Evolutionary conservation across 64 coral and sea anemone species (phyloP).

Genomic region (Exaiptasia diaphana): DNA sequence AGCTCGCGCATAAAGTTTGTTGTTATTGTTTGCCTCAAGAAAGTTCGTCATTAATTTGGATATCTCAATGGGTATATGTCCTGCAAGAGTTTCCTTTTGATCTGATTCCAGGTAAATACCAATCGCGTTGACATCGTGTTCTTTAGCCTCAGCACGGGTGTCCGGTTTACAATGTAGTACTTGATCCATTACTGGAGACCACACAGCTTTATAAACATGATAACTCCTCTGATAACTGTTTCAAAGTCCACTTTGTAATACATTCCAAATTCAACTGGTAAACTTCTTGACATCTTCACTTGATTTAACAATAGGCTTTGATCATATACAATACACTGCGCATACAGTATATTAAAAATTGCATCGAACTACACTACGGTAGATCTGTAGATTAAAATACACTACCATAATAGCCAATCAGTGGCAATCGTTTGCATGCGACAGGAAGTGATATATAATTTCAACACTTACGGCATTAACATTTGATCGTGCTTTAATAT

Average conservation of each 20-base stretch:
- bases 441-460: too few relatives aligned
- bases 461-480: too few relatives aligned
- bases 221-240: constrained; percentile 22
- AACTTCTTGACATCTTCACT: background rate
- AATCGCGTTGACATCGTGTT: constrained; percentile 40
- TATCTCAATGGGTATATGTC: constrained; percentile 26
- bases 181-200: constrained; percentile 28
- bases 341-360: background rate
- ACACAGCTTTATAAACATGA: background rate
- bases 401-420: too few relatives aligned
- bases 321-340: background rate
- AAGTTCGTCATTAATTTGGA: constrained; percentile 16
- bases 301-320: background rate
- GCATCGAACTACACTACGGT: too few relatives aligned
- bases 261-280: constrained; percentile 14
- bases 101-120: background rate
- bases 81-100: constrained; percentile 12
- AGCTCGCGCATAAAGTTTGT: constrained; percentile 32
- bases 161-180: constrained; percentile 33
- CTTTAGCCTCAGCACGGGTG: constrained; percentile 37
- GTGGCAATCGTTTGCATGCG: too few relatives aligned
- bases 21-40: constrained; percentile 4
- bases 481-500: too few relatives aligned
- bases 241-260: constrained; percentile 25
- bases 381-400: too few relatives aligned